phyloP scores from a whole-genome alignment of 2,888 invertebrate genomes.

The Sminthurinus aureus region DNA sequence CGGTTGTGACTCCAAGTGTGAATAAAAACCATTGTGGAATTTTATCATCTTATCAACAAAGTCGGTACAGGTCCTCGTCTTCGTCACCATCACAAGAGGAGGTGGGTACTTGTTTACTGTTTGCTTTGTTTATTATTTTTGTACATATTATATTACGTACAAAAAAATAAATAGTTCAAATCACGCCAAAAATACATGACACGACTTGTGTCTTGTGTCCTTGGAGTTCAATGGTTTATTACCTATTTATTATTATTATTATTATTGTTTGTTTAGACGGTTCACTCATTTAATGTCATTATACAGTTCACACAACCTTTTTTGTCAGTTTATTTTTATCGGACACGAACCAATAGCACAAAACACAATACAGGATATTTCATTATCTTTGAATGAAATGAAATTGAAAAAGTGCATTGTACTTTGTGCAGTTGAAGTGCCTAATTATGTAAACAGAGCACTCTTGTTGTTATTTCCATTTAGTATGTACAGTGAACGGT shows the following conservation, averaged over 20 bases:
- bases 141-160: not conserved
- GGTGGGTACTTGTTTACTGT: not conserved
- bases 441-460: not conserved
- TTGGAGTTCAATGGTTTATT: not conserved
- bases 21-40: not conserved
- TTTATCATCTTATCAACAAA: no score
- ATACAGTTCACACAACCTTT: no score
- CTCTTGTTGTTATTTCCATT: not conserved
- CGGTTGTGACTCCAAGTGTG: not conserved
- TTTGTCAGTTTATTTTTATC: no score
- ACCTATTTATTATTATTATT: not conserved
- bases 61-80: not conserved
- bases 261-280: not conserved
- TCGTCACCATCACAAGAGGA: slow-evolving; percentile 2
- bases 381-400: no score
- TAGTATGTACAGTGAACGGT: not conserved
- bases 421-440: not conserved
- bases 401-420: not conserved
- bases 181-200: not conserved
- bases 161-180: not conserved
- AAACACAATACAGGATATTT: no score
- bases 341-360: no score
- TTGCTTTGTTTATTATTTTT: not conserved
- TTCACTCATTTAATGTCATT: no score
- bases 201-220: not conserved